Evolutionary conservation across 2,888 invertebrate species (phyloP), one percentile per base, ranked within the genome.

Genomic region (Autographa gamma): DNA sequence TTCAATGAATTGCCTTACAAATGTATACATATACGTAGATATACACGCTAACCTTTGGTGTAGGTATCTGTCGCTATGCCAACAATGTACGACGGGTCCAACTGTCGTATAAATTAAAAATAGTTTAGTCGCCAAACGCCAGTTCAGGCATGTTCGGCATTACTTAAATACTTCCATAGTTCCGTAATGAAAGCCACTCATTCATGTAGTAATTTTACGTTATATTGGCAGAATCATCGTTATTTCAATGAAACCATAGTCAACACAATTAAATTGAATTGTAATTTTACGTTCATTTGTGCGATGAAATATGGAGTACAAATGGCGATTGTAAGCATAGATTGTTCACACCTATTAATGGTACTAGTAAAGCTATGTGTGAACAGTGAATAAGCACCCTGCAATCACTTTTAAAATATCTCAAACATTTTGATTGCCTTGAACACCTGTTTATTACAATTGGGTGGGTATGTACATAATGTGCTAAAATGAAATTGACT

Each of bases 61-160:
- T 69, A 74, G 74, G 59, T 48, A 48, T 61, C 70, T 74, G 62
- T 72, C 63, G 41, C 54, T 11, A 69, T 75, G 60, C 62, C 38
- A 79, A 79, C 76, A 75, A 80, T 82, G 73, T 70, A 32, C 60
- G 66, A 32, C 64, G 60, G 70, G 66, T 69, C 78, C 48, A 63
- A 77, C 70, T 66, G 62, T 74, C 71, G 63, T 69, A 71, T 66
- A 80, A 74, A 79, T 80, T 83, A 79, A 79, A 83, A 83, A 83
- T 83, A 82, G 84, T 84, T 82, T 69, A 66, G 65, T 76, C 67
- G 59, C 74, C 66, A 71, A 78, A 79, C 60, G 25, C 69, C 41
- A 69, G 73, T 58, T 56, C 65, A 38, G 38, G 64, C 59, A 54
- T 67, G 70, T 66, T 68, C 52, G 60, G 34, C 67, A 69, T 81